phyloP scores from a whole-genome alignment of 2,888 invertebrate species.

The Chaetogeoica ovagalla region DNA sequence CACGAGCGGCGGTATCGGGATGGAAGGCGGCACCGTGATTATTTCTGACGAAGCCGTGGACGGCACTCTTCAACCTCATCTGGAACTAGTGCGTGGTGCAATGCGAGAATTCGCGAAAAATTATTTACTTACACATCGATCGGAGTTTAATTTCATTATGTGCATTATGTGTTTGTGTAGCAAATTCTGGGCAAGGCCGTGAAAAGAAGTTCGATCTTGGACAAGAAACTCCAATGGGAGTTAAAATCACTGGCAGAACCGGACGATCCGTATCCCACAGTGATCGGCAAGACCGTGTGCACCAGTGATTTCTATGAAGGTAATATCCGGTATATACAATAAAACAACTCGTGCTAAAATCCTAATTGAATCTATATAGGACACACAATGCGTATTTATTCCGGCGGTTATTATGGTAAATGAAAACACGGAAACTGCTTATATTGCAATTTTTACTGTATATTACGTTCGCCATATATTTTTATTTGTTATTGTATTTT shows the following conservation, averaged over 20 bases:
- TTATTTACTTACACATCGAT: no score
- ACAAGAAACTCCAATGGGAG: constrained; percentile 78
- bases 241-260: constrained; percentile 73
- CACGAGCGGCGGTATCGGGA: constrained; percentile 91
- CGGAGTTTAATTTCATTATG: no score
- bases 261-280: constrained; percentile 83
- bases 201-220: constrained; percentile 80
- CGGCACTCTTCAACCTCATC: constrained; percentile 77
- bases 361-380: not conserved
- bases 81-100: constrained; percentile 74
- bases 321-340: constrained; percentile 58
- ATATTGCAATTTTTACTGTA: no score
- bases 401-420: no score
- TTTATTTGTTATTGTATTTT: no score
- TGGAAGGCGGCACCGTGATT: constrained; percentile 91
- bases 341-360: not conserved
- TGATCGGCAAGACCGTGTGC: constrained; percentile 92
- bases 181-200: constrained; percentile 82
- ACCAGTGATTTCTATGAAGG: constrained; percentile 98
- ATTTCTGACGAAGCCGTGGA: constrained; percentile 92
- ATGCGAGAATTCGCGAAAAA: no score
- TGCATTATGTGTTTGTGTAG: constrained; percentile 61
- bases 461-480: no score
- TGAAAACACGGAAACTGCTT: no score
- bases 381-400: not conserved